A percentile compares a stretch with the other conserved stretches of the same genome.
These are phyloP conservation scores for Tanypteryx hageni DNA, from an alignment of 2,888 invertebrate species.

Conservation along the genomic window DNA sequence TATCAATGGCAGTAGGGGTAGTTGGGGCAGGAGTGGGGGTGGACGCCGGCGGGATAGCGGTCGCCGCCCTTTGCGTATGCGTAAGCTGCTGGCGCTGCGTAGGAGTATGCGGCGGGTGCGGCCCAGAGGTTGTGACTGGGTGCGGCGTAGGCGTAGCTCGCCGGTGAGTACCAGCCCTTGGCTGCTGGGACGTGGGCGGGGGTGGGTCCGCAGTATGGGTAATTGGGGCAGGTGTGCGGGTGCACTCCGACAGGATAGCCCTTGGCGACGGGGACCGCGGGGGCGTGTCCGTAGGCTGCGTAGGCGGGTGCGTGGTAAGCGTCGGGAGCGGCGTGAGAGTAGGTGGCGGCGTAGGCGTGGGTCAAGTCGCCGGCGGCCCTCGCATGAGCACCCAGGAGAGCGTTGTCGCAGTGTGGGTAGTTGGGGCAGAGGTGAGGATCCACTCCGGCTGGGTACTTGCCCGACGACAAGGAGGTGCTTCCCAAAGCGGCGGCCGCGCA, in stretches of 20 bases:
- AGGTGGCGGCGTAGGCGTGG: background rate
- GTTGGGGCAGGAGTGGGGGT: too few relatives aligned
- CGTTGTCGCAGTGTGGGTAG: constrained; percentile 42
- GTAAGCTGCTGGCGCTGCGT: background rate
- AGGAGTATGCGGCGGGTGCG: background rate
- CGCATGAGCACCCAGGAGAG: background rate
- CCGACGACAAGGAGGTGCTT: background rate
- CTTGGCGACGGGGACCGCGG: background rate
- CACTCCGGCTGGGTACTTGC: constrained; percentile 34
- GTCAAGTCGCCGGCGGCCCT: background rate
- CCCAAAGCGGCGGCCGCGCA: background rate
- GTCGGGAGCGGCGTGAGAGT: background rate
- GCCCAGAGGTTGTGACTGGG: background rate
- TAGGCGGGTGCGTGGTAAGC: background rate
- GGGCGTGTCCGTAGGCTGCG: background rate
- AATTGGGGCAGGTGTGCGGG: constrained; percentile 29
- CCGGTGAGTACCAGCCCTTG: background rate
- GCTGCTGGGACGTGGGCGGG: too few relatives aligned
- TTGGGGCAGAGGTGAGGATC: constrained; percentile 31
- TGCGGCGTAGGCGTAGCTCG: background rate
- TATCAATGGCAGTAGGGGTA: too few relatives aligned
- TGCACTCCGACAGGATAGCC: constrained; percentile 6
- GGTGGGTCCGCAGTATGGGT: constrained; percentile 12
- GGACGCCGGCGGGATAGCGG: too few relatives aligned
- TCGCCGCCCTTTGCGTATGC: background rate